Percentiles rank a stretch among this genome's conserved stretches.
These are phyloP conservation scores for Leucophenga maculata DNA, from an alignment of 2,888 invertebrate species.

Conservation along the genomic window DNA sequence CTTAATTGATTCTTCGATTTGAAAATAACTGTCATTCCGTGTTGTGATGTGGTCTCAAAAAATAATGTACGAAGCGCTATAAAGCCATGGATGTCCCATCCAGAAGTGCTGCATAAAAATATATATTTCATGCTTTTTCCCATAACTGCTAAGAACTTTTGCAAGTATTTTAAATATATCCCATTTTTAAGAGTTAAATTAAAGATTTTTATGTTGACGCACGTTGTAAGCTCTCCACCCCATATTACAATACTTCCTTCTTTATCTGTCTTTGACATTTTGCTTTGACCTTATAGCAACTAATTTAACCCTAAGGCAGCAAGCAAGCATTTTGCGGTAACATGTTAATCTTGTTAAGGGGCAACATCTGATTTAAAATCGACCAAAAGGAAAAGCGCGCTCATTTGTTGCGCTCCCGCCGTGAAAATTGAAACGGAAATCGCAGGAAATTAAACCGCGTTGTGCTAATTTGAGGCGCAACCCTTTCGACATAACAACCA, in stretches of 20 bases:
- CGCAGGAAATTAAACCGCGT: constrained; percentile 67
- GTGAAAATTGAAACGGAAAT: constrained; percentile 50
- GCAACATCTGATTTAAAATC: constrained; percentile 18
- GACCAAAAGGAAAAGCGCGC: constrained; percentile 43
- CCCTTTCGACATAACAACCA: constrained; percentile 25
- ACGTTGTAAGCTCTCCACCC: no score
- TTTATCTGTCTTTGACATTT: constrained; percentile 62
- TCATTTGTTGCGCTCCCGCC: constrained; percentile 20
- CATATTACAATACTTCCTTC: constrained; percentile 5
- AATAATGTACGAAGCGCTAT: no score
- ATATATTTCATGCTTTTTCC: no score
- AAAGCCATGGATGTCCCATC: no score
- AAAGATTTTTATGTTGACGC: no score
- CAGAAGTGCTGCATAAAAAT: no score
- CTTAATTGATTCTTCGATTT: no score
- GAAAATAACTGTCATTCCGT: no score
- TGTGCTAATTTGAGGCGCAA: constrained; percentile 32
- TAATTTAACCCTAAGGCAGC: constrained; percentile 49
- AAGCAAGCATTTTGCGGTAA: constrained; percentile 48
- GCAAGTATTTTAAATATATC: no score
- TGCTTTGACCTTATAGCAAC: constrained; percentile 33
- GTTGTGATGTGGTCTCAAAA: no score
- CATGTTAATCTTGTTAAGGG: constrained; percentile 57
- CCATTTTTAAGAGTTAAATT: no score
- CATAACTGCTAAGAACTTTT: no score